Conservation (phyloP, 2,888 invertebrate genomes). For the Leptinotarsa peninsularis region DNA sequence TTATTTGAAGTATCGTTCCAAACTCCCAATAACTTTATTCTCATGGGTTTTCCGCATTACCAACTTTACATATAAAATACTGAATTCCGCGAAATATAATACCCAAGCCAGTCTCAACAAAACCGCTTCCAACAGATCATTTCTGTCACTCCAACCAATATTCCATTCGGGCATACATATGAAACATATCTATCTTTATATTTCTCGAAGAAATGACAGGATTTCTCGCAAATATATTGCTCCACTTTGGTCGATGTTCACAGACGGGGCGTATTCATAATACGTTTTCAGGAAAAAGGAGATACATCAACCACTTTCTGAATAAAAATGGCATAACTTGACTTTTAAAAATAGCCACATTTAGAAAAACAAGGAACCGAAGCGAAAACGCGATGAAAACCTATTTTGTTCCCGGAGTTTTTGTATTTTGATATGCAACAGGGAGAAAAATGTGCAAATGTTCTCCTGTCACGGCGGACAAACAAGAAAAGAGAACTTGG, state of each 20-base stretch:
- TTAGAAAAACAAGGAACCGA: slow-evolving; percentile 36
- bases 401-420: slow-evolving; percentile 34
- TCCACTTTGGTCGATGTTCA: slow-evolving; percentile 35
- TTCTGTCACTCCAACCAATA: slow-evolving; percentile 19
- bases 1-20: background rate
- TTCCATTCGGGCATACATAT: slow-evolving; percentile 20
- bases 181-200: slow-evolving; percentile 25
- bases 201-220: slow-evolving; percentile 28
- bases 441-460: slow-evolving; percentile 40
- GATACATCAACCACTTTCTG: slow-evolving; percentile 36
- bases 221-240: slow-evolving; percentile 31
- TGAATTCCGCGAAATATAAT: background rate
- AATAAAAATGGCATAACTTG: slow-evolving; percentile 39
- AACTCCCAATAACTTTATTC: background rate
- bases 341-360: slow-evolving; percentile 45
- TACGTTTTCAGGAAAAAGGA: slow-evolving; percentile 36
- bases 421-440: slow-evolving; percentile 33
- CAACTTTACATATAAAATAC: background rate
- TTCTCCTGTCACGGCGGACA: slow-evolving; percentile 36
- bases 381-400: slow-evolving; percentile 39
- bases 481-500: slow-evolving; percentile 36
- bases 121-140: slow-evolving; percentile 18
- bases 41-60: slow-evolving; percentile 13
- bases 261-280: slow-evolving; percentile 36
- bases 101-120: background rate